phyloP scores from a whole-genome alignment of 2,797 vertebrate species.

The Mastacembelus armatus region DNA sequence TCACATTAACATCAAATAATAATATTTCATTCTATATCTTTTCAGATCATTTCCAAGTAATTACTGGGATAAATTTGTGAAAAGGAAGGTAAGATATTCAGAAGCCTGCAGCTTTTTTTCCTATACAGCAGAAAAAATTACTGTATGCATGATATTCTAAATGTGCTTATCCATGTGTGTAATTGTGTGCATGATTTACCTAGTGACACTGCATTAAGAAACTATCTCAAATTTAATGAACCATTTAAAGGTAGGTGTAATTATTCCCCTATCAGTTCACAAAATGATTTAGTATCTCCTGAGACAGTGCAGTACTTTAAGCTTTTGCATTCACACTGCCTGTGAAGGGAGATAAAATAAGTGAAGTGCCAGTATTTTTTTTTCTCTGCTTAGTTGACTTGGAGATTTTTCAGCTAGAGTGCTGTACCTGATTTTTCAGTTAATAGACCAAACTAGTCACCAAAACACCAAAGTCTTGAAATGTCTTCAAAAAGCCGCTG shows the following conservation, averaged over 20 bases:
- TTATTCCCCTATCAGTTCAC: constrained; percentile 42
- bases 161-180: too few relatives aligned
- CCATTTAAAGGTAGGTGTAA: constrained; percentile 55
- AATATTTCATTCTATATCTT: constrained; percentile 39
- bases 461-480: background rate
- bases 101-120: background rate
- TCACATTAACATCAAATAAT: constrained; percentile 12
- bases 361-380: too few relatives aligned
- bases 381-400: background rate
- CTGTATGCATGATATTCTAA: too few relatives aligned
- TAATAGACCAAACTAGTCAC: background rate
- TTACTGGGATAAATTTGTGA: constrained; percentile 89
- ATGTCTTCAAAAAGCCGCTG: background rate
- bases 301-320: constrained; percentile 11
- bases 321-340: constrained; percentile 1
- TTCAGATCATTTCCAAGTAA: constrained; percentile 85
- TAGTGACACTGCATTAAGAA: constrained; percentile 38
- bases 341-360: background rate
- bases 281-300: constrained; percentile 33
- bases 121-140: background rate
- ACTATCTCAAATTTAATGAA: constrained; percentile 58
- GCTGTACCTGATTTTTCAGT: background rate
- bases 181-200: constrained; percentile 40
- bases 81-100: constrained; percentile 80
- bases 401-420: background rate